phyloP scores from a whole-genome alignment of 2,888 invertebrate genomes.

The Aphidius colemani region DNA sequence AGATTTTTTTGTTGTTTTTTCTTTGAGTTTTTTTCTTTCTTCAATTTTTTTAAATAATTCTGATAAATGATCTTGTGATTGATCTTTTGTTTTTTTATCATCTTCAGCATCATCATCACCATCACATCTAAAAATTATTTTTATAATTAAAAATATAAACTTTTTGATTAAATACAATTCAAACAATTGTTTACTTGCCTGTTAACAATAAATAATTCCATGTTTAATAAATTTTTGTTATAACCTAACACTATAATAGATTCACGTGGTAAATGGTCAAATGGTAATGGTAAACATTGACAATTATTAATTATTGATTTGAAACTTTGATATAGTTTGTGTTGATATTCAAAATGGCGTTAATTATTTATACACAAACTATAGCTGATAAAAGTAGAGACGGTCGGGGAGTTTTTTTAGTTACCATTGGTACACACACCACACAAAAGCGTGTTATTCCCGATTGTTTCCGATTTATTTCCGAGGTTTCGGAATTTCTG shows the following conservation, averaged over 20 bases:
- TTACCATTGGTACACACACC: too few relatives aligned
- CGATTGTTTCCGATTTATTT: conserved; percentile 4
- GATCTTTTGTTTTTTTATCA: conserved; percentile 36
- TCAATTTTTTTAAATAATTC: conserved; percentile 45
- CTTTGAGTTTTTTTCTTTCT: conserved; percentile 46
- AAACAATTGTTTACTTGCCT: conserved; percentile 62
- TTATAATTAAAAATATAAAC: conserved; percentile 37
- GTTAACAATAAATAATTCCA: conserved; percentile 76
- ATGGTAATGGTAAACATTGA: conserved; percentile 7
- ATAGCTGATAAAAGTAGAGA: too few relatives aligned
- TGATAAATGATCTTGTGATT: conserved; percentile 41
- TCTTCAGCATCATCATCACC: conserved; percentile 37
- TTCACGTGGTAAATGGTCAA: too few relatives aligned
- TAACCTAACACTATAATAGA: neutral
- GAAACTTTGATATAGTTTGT: too few relatives aligned
- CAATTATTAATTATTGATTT: neutral
- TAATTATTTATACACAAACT: too few relatives aligned
- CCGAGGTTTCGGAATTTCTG: conserved; percentile 16
- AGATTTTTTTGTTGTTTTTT: neutral
- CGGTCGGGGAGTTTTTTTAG: too few relatives aligned
- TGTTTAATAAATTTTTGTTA: conserved; percentile 42
- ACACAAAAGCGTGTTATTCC: neutral
- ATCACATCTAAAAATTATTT: conserved; percentile 42
- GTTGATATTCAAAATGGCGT: too few relatives aligned
- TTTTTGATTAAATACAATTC: conserved; percentile 40